Evolutionary conservation across 2,797 vertebrate species (phyloP), one percentile per base, ranked within the genome.

Genomic region (Thunnus albacares): DNA sequence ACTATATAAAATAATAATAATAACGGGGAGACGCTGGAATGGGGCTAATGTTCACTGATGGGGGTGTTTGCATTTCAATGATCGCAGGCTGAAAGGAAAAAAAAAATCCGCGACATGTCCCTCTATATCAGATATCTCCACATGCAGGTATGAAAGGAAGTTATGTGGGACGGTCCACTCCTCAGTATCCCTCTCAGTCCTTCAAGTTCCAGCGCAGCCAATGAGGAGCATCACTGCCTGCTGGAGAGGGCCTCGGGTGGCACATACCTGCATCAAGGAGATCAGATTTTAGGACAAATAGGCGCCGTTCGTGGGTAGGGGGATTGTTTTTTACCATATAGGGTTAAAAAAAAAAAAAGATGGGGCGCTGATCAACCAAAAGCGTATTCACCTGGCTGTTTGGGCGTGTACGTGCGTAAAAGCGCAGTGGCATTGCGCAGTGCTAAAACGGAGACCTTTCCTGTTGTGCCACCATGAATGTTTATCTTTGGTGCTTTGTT

Each of bases 61-160:
- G 15, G 88, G 89, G 90, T 93, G 84, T 94, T 93, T 94, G 82
- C 89, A 88, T 91, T 92, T 93, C 86, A 87, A 52, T 75, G 49
- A 75, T 73, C 64, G 49, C 58, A 71, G 78, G 80, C 61, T 86
- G 77, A 88, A 83, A 89, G 78, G 60, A 51, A 9, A 51, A 83
- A 65, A 71, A 75, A 59, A 55, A 75, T 61, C 80, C 85, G 61
- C 62, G 75, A 84, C 83, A 77, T 69, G 79, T 83, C 70, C 75
- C 79, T 86, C 81, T 87, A 41, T 84, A 90, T 94, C 91, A 90
- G 90, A 93, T 92, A 87, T 88, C 79, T 80, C n/a, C 82, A 57
- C 82, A 90, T 93, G 92, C 93, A 90, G 91, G 90, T 84, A 77
- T 74, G 84, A 83, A 49, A 79, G 75, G 68, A 80, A 86, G 76